phyloP scores from a whole-genome alignment of 2,888 invertebrate species.

The Syrista parreyssii region DNA sequence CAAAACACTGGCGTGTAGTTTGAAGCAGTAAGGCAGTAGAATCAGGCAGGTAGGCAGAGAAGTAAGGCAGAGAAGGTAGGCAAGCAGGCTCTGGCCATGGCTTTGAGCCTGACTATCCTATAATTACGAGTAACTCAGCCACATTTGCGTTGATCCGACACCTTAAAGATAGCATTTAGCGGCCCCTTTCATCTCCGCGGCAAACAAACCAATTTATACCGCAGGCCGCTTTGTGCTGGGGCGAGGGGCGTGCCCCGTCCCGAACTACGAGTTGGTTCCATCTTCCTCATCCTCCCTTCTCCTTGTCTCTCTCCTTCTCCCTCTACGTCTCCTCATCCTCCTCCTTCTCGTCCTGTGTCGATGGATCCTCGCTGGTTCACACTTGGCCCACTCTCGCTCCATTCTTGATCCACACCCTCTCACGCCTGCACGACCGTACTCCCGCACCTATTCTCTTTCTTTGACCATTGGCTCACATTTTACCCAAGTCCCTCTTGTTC shows the following conservation, averaged over 20 bases:
- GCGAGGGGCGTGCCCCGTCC: conserved; percentile 68
- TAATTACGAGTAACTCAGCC: conserved; percentile 67
- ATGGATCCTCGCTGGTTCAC: neutral
- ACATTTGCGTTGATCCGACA: conserved; percentile 67
- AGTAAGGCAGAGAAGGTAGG: conserved; percentile 28
- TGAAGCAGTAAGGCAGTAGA: conserved; percentile 48
- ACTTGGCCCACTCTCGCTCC: too few species aligned
- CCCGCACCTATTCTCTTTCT: neutral
- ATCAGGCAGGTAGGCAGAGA: conserved; percentile 34
- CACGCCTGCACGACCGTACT: neutral
- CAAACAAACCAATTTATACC: conserved; percentile 67
- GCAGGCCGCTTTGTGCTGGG: conserved; percentile 68
- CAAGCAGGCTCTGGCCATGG: conserved; percentile 49
- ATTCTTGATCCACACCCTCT: neutral
- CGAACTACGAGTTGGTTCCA: conserved; percentile 19
- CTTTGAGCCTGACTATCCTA: conserved; percentile 60
- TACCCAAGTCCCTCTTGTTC: too few species aligned
- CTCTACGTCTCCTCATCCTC: conserved; percentile 35
- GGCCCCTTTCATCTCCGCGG: conserved; percentile 67
- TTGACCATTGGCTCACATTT: too few species aligned
- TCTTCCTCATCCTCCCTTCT: conserved; percentile 11
- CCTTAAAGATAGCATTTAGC: conserved; percentile 67
- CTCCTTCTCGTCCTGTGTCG: conserved; percentile 25
- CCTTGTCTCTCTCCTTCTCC: conserved; percentile 8
- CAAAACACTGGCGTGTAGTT: conserved; percentile 45